phyloP scores from a whole-genome alignment of 2,113 vertebrate species.

The Pogonocichla stellata region DNA sequence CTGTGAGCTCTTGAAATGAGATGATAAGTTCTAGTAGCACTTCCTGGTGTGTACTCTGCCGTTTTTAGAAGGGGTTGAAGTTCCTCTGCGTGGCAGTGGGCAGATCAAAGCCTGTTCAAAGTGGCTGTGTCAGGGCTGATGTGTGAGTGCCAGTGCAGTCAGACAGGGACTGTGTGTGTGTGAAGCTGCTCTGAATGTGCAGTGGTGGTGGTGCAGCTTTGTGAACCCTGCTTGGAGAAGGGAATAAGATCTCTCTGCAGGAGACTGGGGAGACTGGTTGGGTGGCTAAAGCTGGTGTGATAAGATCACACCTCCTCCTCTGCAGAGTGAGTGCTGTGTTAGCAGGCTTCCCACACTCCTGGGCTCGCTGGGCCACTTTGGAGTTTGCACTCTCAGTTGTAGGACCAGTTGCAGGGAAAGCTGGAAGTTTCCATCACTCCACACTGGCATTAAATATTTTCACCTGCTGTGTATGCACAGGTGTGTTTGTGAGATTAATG shows the following conservation, averaged over 20 bases:
- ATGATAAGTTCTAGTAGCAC: neutral
- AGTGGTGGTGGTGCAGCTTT: neutral
- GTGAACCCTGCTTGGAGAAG: neutral
- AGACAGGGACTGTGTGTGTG: neutral
- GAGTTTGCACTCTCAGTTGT: neutral
- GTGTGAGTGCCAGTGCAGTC: neutral
- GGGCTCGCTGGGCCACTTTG: neutral
- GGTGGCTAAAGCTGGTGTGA: neutral
- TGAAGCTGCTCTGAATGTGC: neutral
- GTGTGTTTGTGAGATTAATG: neutral
- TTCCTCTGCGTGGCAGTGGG: neutral
- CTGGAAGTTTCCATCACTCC: neutral
- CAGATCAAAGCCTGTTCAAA: neutral
- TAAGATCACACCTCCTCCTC: conserved; percentile 32
- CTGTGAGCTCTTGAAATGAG: neutral
- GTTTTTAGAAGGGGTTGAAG: neutral
- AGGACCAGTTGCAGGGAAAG: neutral
- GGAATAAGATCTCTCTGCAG: neutral
- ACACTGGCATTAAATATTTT: neutral
- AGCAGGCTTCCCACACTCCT: neutral
- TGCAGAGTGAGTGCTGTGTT: neutral
- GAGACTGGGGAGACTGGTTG: neutral
- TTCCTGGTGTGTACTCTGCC: neutral
- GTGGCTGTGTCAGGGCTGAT: neutral
- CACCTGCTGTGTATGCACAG: neutral